Conservation (phyloP, 2,797 vertebrate genomes). For the Protonibea diacanthus region DNA sequence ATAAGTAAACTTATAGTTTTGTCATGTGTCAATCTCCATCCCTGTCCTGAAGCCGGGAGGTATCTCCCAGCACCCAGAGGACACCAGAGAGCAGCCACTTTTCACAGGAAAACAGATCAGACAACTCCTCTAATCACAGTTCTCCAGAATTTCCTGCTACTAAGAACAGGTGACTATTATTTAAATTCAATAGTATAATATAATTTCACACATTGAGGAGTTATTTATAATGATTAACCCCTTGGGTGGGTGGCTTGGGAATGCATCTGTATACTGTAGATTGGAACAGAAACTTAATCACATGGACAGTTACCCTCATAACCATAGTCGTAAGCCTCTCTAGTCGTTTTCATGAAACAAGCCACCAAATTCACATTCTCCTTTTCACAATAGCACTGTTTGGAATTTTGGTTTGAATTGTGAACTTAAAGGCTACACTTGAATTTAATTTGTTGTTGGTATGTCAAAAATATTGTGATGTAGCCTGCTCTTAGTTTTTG, state of each 20-base stretch:
- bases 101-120: conserved; percentile 90
- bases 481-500: not conserved
- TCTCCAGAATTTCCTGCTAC: conserved; percentile 93
- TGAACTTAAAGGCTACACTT: not conserved
- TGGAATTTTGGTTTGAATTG: not conserved
- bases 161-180: conserved; percentile 88
- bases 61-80: conserved; percentile 89
- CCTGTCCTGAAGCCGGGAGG: conserved; percentile 86
- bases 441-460: not conserved
- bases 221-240: conserved; percentile 2
- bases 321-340: not conserved
- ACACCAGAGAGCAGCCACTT: conserved; percentile 86
- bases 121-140: conserved; percentile 93
- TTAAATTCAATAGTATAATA: not conserved
- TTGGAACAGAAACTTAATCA: not conserved
- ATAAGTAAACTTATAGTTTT: not conserved
- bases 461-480: not conserved
- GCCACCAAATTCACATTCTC: not conserved
- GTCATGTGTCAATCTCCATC: conserved; percentile 15
- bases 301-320: not conserved
- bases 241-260: not conserved
- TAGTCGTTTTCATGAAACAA: not conserved
- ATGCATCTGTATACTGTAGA: not conserved
- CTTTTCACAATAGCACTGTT: not conserved
- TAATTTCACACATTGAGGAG: not conserved